Conservation (phyloP, 2,888 invertebrate genomes). For the Mystacides longicornis region DNA sequence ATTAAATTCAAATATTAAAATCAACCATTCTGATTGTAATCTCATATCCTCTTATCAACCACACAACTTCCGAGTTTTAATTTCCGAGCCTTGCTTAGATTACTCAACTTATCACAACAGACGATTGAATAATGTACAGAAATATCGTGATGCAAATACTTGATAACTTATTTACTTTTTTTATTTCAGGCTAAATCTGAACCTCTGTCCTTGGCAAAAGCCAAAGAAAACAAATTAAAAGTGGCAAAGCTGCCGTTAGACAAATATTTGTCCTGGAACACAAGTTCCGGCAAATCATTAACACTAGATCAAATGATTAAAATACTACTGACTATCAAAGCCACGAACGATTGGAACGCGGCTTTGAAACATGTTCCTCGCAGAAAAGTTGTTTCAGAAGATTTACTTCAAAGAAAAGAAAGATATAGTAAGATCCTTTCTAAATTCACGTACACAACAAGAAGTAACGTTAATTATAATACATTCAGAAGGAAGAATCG, state of each 20-base stretch:
- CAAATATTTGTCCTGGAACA: slow-evolving; percentile 66
- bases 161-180: too few species aligned
- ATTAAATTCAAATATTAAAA: too few species aligned
- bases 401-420: background rate
- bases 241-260: slow-evolving; percentile 81
- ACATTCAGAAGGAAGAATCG: too few species aligned
- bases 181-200: slow-evolving; percentile 44
- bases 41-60: too few species aligned
- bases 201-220: slow-evolving; percentile 76
- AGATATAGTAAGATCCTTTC: background rate
- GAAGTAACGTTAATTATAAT: background rate
- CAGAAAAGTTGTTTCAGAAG: slow-evolving; percentile 49
- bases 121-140: too few species aligned
- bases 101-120: too few species aligned
- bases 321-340: slow-evolving; percentile 61
- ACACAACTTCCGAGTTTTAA: too few species aligned
- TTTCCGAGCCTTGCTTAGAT: too few species aligned
- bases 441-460: background rate
- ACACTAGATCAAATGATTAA: slow-evolving; percentile 71
- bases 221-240: slow-evolving; percentile 68
- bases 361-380: slow-evolving; percentile 66
- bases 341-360: slow-evolving; percentile 60
- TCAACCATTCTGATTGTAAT: too few species aligned
- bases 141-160: too few species aligned
- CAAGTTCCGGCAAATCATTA: slow-evolving; percentile 69